Conservation (phyloP, 2,888 invertebrate species). For the Chirona hameri region DNA sequence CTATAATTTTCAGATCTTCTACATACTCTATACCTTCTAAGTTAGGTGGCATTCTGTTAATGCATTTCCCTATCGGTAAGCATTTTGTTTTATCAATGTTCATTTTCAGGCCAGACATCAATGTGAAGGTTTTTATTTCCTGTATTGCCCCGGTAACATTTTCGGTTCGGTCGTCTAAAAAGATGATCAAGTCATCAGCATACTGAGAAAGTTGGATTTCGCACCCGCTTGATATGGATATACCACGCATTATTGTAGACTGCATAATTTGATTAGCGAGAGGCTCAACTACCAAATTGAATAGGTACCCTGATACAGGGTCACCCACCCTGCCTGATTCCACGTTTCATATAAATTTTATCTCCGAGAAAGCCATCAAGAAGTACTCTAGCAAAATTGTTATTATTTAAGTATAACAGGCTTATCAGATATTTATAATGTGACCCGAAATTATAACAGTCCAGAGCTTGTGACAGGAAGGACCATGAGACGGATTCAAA, state of each 20-base stretch:
- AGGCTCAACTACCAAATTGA: too few relatives aligned
- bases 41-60: background rate
- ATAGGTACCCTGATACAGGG: too few relatives aligned
- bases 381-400: too few relatives aligned
- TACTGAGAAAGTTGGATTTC: background rate
- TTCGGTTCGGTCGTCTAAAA: background rate
- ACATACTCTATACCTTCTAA: background rate
- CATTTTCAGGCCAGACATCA: background rate
- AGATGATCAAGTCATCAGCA: background rate
- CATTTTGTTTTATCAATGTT: background rate
- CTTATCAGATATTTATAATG: too few relatives aligned
- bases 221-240: background rate
- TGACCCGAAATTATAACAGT: too few relatives aligned
- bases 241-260: background rate
- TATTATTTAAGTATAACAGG: too few relatives aligned
- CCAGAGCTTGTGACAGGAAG: too few relatives aligned
- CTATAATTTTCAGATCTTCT: background rate
- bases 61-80: background rate
- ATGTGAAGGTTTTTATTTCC: background rate
- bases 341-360: background rate
- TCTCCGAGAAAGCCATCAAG: background rate
- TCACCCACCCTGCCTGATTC: too few relatives aligned
- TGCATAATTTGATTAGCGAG: too few relatives aligned
- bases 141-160: background rate
- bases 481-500: too few relatives aligned